These are phyloP conservation scores for Engystomops pustulosus DNA, from an alignment of 2,113 vertebrate genomes.

Conservation along the genomic window DNA sequence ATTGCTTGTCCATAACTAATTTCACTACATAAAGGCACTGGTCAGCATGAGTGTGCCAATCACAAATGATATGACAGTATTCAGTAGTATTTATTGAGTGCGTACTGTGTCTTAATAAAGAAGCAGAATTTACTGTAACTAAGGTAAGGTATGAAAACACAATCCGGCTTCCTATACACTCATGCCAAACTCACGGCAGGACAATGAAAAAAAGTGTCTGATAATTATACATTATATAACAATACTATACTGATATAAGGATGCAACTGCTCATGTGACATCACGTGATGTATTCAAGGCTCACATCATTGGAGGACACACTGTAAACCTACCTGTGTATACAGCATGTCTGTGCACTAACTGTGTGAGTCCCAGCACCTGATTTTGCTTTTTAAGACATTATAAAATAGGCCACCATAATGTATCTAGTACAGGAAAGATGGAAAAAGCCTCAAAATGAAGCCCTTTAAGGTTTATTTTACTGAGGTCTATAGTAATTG, in stretches of 20 bases:
- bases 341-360: not conserved
- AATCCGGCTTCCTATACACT: not conserved
- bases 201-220: not conserved
- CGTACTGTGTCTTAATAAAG: not conserved
- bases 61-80: not conserved
- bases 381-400: not conserved
- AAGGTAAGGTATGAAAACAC: not conserved
- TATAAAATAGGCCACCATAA: not conserved
- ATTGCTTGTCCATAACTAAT: conserved; percentile 34
- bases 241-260: not conserved
- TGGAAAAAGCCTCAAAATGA: too few relatives aligned
- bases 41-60: conserved; percentile 32
- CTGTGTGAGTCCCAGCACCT: not conserved
- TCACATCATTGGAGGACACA: not conserved
- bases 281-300: not conserved
- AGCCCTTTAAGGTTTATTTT: not conserved
- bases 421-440: not conserved
- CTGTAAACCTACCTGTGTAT: not conserved
- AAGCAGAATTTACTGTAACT: not conserved
- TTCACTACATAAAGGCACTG: conserved; percentile 27
- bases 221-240: not conserved
- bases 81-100: conserved; percentile 27
- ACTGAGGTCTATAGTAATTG: not conserved
- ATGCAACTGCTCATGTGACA: not conserved
- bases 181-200: not conserved